Conservation (phyloP, 2,113 vertebrate species). For the Pteruthius melanotis region DNA sequence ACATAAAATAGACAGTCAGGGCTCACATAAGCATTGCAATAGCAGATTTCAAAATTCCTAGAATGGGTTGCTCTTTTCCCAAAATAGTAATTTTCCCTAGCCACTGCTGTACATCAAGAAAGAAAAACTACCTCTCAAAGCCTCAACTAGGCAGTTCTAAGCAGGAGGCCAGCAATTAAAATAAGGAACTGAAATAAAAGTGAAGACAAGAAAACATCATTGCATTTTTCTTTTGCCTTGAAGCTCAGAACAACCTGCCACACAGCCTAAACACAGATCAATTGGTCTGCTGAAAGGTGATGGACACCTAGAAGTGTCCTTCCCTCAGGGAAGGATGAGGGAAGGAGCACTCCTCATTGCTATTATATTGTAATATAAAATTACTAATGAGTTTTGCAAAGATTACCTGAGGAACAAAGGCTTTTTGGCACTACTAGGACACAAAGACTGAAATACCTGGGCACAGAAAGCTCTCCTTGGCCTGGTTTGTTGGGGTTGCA, state of each 20-base stretch:
- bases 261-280: background rate
- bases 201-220: background rate
- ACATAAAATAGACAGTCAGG: background rate
- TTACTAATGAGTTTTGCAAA: background rate
- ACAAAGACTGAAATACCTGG: slow-evolving; percentile 77
- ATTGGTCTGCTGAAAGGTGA: background rate
- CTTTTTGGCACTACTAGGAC: background rate
- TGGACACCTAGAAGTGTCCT: background rate
- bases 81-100: background rate
- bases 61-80: background rate
- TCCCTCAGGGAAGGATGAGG: background rate
- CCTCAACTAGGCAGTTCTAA: background rate
- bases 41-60: background rate
- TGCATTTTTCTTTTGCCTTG: background rate
- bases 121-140: background rate
- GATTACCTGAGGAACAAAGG: background rate
- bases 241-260: background rate
- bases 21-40: background rate
- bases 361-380: background rate
- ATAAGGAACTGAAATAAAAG: background rate
- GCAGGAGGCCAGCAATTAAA: background rate
- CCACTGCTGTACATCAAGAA: background rate
- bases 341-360: background rate
- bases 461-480: slow-evolving; percentile 84
- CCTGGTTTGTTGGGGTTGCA: slow-evolving; percentile 82